phyloP scores from a whole-genome alignment of 2,113 vertebrate species.

The Pollachius pollachius region DNA sequence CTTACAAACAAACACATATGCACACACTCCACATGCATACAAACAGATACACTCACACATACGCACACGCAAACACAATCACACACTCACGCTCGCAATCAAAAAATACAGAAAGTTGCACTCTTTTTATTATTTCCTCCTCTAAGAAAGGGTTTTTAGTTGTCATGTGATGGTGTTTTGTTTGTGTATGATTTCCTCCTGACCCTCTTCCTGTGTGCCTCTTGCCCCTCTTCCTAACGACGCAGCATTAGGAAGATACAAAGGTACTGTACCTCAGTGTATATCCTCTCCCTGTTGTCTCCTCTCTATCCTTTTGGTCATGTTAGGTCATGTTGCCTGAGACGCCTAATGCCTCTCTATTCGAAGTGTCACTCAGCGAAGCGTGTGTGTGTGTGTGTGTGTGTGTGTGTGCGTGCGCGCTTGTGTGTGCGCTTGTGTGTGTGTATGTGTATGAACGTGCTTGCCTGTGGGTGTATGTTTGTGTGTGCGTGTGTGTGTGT shows the following conservation, averaged over 20 bases:
- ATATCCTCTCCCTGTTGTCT: not conserved
- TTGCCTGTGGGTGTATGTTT: not conserved
- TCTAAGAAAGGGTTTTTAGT: not conserved
- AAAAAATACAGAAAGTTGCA: not conserved
- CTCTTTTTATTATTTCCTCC: not conserved
- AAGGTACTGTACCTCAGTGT: slow-evolving; percentile 83
- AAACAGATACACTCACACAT: no score
- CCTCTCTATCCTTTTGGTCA: not conserved
- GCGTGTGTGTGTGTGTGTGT: not conserved
- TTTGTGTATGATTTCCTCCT: slow-evolving; percentile 42
- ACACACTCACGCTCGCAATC: not conserved
- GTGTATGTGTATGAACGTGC: not conserved
- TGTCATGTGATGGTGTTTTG: not conserved
- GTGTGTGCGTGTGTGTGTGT: not conserved
- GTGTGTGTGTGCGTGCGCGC: not conserved
- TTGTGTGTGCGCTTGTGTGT: no score
- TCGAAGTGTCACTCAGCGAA: slow-evolving; percentile 10
- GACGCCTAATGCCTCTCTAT: not conserved
- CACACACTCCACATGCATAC: no score
- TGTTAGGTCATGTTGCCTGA: no score
- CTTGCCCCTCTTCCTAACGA: slow-evolving; percentile 77
- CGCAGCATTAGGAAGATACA: slow-evolving; percentile 99
- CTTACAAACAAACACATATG: no score
- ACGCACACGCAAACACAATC: no score
- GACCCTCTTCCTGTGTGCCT: slow-evolving; percentile 49